phyloP scores from a whole-genome alignment of 2,888 invertebrate species.

The Agonum fuliginosum region DNA sequence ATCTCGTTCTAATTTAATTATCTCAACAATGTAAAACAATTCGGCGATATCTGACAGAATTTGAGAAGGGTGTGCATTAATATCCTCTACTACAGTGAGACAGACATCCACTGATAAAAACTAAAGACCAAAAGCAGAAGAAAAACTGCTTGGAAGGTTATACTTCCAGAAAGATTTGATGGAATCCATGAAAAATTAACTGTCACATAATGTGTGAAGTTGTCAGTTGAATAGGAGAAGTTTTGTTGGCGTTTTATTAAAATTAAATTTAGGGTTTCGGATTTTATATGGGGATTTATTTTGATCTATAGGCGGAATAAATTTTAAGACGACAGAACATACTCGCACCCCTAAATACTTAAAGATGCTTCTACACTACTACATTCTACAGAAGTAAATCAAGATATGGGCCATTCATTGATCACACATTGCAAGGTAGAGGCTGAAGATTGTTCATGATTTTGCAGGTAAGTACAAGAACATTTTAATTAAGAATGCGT shows the following conservation, averaged over 20 bases:
- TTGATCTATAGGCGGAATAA: slow-evolving; percentile 22
- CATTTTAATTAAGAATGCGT: too few relatives aligned
- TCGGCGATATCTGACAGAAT: slow-evolving; percentile 64
- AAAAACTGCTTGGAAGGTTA: not conserved
- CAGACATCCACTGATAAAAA: slow-evolving; percentile 56
- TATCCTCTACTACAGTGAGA: slow-evolving; percentile 47
- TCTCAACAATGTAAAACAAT: slow-evolving; percentile 65
- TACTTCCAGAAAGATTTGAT: slow-evolving; percentile 54
- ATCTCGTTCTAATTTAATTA: slow-evolving; percentile 68
- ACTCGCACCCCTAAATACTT: not conserved
- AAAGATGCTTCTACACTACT: not conserved
- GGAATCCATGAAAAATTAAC: slow-evolving; percentile 63
- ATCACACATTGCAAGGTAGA: too few relatives aligned
- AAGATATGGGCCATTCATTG: too few relatives aligned
- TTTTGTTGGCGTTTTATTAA: slow-evolving; percentile 5
- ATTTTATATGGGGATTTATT: slow-evolving; percentile 44
- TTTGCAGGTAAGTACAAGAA: too few relatives aligned
- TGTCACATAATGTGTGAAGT: slow-evolving; percentile 60
- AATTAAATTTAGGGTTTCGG: slow-evolving; percentile 29
- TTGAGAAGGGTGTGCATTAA: slow-evolving; percentile 64
- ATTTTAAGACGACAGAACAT: slow-evolving; percentile 3
- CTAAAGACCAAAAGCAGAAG: not conserved
- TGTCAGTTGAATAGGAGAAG: slow-evolving; percentile 35
- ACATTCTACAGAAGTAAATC: not conserved
- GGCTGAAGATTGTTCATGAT: too few relatives aligned